These are phyloP conservation scores for Yponomeuta evonymella DNA, from an alignment of 2,888 invertebrate species.

Conservation along the genomic window DNA sequence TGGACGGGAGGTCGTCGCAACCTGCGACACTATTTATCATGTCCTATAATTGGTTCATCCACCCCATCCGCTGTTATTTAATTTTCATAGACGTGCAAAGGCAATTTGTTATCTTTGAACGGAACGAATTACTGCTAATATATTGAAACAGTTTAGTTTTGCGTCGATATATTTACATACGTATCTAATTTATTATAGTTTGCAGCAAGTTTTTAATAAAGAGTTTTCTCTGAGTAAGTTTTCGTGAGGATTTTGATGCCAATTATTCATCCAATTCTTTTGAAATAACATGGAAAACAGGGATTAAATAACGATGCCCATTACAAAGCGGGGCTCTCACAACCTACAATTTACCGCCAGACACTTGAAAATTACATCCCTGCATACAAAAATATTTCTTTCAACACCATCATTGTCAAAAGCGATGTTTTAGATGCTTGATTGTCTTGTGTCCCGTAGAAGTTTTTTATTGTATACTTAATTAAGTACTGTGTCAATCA, in stretches of 20 bases:
- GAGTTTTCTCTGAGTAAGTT: too few species aligned
- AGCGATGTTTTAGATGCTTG: not conserved
- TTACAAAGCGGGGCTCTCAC: slow-evolving; percentile 18
- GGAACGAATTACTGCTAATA: not conserved
- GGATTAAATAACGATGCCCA: slow-evolving; percentile 20
- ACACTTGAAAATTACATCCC: slow-evolving; percentile 47
- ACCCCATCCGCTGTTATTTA: slow-evolving; percentile 47
- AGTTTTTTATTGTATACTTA: too few species aligned
- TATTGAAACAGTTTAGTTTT: not conserved
- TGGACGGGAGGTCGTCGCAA: slow-evolving; percentile 44
- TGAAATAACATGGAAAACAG: slow-evolving; percentile 18
- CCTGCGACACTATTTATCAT: slow-evolving; percentile 56
- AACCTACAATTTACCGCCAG: slow-evolving; percentile 60
- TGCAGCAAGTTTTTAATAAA: too few species aligned
- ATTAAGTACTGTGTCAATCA: too few species aligned
- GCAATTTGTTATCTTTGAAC: not conserved
- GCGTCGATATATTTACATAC: too few species aligned
- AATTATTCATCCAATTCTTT: not conserved
- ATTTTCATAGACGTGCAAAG: slow-evolving; percentile 42
- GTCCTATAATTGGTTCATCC: slow-evolving; percentile 23
- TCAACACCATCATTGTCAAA: not conserved
- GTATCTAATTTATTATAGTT: too few species aligned
- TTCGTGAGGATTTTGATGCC: too few species aligned
- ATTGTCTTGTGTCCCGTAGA: too few species aligned
- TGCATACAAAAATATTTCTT: slow-evolving; percentile 20